Evolutionary conservation across 1,140 invertebrate genomes (phyloP), one percentile per base, ranked within the genome.

Genomic region (Trichomalopsis sarcophagae): DNA sequence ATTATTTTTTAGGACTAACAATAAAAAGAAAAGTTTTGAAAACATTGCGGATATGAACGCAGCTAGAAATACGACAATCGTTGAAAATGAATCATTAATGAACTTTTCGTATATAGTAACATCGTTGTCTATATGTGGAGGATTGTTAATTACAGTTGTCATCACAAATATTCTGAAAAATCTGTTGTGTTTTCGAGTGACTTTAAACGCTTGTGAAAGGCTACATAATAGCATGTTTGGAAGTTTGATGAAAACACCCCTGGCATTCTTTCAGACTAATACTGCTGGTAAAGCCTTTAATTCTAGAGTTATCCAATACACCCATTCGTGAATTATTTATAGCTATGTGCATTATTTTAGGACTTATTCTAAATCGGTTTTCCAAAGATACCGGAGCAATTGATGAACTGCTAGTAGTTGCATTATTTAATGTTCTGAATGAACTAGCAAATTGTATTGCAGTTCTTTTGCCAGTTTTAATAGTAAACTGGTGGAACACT

Each of bases 311-410:
- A 23, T 44, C 40, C 9, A 50, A 27, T 27, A 23, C 14, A 6
- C n/a, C 66, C 71, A 76, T 62, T 1, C 36, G 9, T 71, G 1
- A n/a, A n/a, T 44, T 11, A 36, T 9, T 27, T 27, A 47, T 27
- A 71, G 69, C 7, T 27, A 11, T n/a, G 6, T 11, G 4, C 1
- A 11, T 30, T 23, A 77, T 23, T 74, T 94, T 94, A 85, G 97
- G 96, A 10, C 93, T 97, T 7, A 97, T 98, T 75, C 92, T 98
- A n/a, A 98, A 98, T 90, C 92, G 97, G 66, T 98, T 97, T 92
- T 97, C 97, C 1, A 97, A 97, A 91, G 97, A 98, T 89, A 95
- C 97, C 87, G 96, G 96, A 1, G 94, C 95, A 0, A 95, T 97
- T n/a, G 98, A 98, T 90, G 97, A 98, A 91, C 93, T 95, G 14